A percentile compares a stretch with the other conserved stretches of the same genome.
Conservation (phyloP, 2,888 invertebrate species). For the Synanthedon myopaeformis region DNA sequence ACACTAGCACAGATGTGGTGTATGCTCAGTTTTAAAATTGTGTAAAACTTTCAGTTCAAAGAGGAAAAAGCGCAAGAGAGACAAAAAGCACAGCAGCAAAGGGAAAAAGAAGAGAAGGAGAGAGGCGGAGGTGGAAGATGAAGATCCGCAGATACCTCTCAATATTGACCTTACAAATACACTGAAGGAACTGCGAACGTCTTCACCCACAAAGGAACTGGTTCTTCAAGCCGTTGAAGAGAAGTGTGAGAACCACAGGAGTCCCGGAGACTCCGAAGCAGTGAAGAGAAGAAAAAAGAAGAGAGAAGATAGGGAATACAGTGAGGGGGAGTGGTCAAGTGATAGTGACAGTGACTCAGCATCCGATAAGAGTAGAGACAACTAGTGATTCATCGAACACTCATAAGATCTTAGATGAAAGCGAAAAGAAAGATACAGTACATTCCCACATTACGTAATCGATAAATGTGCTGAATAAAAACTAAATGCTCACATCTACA, state of each 20-base stretch:
- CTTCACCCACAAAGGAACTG: constrained; percentile 47
- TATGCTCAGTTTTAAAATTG: too few relatives aligned
- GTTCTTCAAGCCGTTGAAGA: constrained; percentile 21
- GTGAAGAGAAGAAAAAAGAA: constrained; percentile 14
- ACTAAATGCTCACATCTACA: too few relatives aligned
- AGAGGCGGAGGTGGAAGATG: constrained; percentile 18
- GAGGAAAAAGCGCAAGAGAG: constrained; percentile 22
- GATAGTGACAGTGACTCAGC: constrained; percentile 44
- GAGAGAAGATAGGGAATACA: constrained; percentile 42
- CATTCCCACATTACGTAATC: too few relatives aligned
- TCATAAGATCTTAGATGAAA: too few relatives aligned
- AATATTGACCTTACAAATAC: constrained; percentile 47
- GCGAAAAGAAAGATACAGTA: too few relatives aligned
- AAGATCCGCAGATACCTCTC: constrained; percentile 14
- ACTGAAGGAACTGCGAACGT: constrained; percentile 40
- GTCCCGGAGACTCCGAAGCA: constrained; percentile 15
- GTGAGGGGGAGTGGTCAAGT: constrained; percentile 64
- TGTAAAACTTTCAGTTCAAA: constrained; percentile 25
- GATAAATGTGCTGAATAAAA: too few relatives aligned
- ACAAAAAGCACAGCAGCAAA: constrained; percentile 1
- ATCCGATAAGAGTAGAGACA: constrained; percentile 17
- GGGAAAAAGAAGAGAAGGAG: constrained; percentile 11
- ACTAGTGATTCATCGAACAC: constrained; percentile 1
- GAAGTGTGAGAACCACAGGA: constrained; percentile 12
- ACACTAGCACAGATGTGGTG: too few relatives aligned